Evolutionary conservation across 2,797 vertebrate genomes (phyloP).

Genomic region (Delichon dasypus): DNA sequence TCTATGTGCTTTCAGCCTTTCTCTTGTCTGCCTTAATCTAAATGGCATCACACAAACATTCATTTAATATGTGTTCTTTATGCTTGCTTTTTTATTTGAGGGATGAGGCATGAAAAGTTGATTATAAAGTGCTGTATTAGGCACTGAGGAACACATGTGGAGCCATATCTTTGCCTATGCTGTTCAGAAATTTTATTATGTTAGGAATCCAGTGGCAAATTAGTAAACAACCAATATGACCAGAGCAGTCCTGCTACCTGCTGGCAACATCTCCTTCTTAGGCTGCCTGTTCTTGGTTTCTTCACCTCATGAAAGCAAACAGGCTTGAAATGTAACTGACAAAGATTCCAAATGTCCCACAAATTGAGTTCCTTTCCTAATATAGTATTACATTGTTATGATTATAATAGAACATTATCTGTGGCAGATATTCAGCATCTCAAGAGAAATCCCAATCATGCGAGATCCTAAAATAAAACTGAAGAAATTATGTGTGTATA

Average conservation of each 20-base stretch:
- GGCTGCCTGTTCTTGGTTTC: neutral
- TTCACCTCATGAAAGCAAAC: neutral
- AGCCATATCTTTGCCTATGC: neutral
- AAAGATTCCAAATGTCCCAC: constrained; percentile 5
- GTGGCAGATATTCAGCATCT: constrained; percentile 1
- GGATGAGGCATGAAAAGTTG: neutral
- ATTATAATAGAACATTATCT: neutral
- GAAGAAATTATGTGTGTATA: neutral
- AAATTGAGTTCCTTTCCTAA: constrained; percentile 39
- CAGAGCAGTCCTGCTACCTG: neutral
- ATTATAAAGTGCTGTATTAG: neutral
- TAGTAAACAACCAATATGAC: neutral
- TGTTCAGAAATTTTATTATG: neutral
- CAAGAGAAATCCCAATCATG: neutral
- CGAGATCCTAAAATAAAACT: constrained; percentile 45
- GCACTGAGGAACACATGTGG: neutral
- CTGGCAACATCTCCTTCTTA: neutral
- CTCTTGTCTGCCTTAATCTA: neutral
- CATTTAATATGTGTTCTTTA: neutral
- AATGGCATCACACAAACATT: neutral
- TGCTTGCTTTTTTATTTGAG: neutral
- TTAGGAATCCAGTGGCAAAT: neutral
- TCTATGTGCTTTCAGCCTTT: neutral
- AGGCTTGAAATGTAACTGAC: neutral
- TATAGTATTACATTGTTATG: constrained; percentile 6